Base-by-base conservation (phyloP, 2,888 invertebrate species). In the Hanleya hanleyi region DNA sequence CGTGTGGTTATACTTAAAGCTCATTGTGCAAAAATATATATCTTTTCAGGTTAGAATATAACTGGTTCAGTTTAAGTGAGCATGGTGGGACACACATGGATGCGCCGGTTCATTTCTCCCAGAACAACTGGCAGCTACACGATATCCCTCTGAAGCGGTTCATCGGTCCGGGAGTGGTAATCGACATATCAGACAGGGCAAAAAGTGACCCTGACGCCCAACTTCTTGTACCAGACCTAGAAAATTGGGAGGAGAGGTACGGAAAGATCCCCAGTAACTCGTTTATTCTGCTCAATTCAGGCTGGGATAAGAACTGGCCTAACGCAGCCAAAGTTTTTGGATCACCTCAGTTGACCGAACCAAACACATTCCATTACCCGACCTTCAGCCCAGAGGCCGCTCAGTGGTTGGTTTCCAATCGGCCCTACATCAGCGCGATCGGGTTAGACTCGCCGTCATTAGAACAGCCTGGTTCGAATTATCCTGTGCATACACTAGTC, bases 61-160 rank as follows among this genome's bases (percentile, higher is more conserved):
- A 57, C 26, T 22, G 15, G 57, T 57, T 65, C 33, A 37, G 37
- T 12, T 18, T n/a, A 12, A 22, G 37, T 12, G 65, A 65, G 36
- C 65, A 65, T 29, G 37, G 36, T 7, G 65, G 65, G 2, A 65
- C 65, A 4, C 65, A 65, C 33, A 37, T 65, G 38, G 65, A 65
- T 15, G 36, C 65, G 15, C 65, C 65, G 5, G 65, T 36, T 32
- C 65, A 65, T 15, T 65, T 65, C 29, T 65, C 36, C 2, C 18
- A 36, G 12, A 77, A 87, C 2, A 92, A 92, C 0, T 88, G 90
- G 86, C 91, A 88, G 29, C 91, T 93, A 0, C 92, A 91, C 7
- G 91, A 93, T 36, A 92, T 93, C 72, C 92, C 93, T 0, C 37
- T 84, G 0, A 70, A 80, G 0, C 78, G 81, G 61, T 79, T 93